Base-by-base conservation (phyloP, 2,113 vertebrate species). In the Eulacestoma nigropectus region DNA sequence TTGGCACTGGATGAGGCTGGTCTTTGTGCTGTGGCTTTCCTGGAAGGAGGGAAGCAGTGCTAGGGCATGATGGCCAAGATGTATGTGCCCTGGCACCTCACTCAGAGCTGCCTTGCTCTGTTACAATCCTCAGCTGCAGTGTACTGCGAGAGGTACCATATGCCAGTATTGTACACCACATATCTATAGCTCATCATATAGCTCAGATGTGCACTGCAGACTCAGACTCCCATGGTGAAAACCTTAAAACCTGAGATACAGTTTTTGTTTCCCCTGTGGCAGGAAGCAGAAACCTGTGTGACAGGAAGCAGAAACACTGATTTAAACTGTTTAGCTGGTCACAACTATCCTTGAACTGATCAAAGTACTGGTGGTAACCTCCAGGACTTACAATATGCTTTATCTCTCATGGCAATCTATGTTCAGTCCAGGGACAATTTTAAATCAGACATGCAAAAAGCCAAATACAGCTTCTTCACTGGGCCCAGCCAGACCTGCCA, bases 101-200 rank as follows among this genome's bases (percentile, higher is more conserved):
- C 8, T 42, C n/a, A 49, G 62, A 56, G 39, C 26, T 67, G 49
- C 41, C 39, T 56, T 68, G 30, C 49, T 56, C 16, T 59, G 20
- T 1, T 29, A 5, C 2, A 5, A 15, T 12, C 42, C 41, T 41
- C 49, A 35, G 49, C 29, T 57, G 32, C 50, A 47, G 39, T 2
- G 33, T 3, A 2, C 44, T 53, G 57, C 20, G 68, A 44, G 50
- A n/a, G 67, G 47, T 11, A 46, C 67, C 42, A 9, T 1, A 20
- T 30, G 47, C 59, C 33, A 4, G 3, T 3, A 1, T 19, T 29
- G n/a, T 3, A 9, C 16, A 32, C 27, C 19, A 7, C 4, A 7
- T 6, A 56, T 8, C 25, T 56, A 4, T 4, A 81, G 52, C 14
- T 35, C 13, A 2, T 29, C 37, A 19, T 1, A 17, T 1, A 81